A percentile compares a stretch with the other conserved stretches of the same genome.
phyloP scores from a whole-genome alignment of 1,140 invertebrate genomes.

The Eriosoma lanigerum region DNA sequence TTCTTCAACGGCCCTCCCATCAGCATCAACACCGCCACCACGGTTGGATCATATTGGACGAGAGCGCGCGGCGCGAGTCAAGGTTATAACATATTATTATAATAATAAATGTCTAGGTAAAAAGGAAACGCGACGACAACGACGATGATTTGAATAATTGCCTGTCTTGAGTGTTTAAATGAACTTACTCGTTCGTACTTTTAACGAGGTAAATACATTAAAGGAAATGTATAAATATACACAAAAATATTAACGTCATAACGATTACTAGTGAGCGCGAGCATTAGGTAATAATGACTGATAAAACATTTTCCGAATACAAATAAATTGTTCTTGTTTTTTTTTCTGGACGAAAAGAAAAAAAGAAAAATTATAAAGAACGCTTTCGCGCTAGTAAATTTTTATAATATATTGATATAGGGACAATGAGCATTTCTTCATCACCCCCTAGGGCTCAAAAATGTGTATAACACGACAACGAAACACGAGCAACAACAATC shows the following conservation, averaged over 20 bases:
- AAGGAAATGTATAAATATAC: not conserved
- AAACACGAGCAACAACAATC: not conserved
- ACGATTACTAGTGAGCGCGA: too few relatives aligned
- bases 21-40: not conserved
- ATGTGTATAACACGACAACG: not conserved
- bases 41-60: slow-evolving; percentile 6
- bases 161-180: not conserved
- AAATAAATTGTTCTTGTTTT: too few relatives aligned
- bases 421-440: too few relatives aligned
- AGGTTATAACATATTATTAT: slow-evolving; percentile 14
- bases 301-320: too few relatives aligned
- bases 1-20: not conserved
- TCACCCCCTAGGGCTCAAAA: too few relatives aligned
- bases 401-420: too few relatives aligned
- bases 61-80: not conserved
- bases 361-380: too few relatives aligned
- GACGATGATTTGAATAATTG: not conserved
- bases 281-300: too few relatives aligned
- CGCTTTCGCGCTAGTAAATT: too few relatives aligned
- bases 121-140: not conserved
- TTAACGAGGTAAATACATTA: not conserved
- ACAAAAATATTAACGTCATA: too few relatives aligned
- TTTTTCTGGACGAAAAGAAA: too few relatives aligned
- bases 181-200: not conserved
- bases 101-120: not conserved